These are phyloP conservation scores for Melanotaenia parkinsoni DNA, from an alignment of 2,797 vertebrate genomes.

Conservation along the genomic window DNA sequence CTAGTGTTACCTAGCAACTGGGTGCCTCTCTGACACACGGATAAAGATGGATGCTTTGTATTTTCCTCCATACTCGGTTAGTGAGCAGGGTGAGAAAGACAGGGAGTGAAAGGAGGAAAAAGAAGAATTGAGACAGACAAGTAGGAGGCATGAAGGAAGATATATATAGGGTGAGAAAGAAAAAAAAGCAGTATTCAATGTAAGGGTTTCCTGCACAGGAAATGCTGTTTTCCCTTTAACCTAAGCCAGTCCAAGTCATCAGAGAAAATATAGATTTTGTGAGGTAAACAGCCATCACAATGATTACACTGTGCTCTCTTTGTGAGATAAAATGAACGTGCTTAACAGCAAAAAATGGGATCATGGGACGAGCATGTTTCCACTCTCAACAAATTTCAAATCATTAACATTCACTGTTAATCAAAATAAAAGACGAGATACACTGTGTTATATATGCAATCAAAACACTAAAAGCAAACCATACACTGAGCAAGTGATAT, in stretches of 20 bases:
- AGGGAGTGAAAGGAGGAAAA: constrained; percentile 48
- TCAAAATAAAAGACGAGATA: constrained; percentile 1
- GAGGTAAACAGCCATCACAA: constrained; percentile 33
- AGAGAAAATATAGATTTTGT: constrained; percentile 28
- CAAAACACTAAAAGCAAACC: not conserved
- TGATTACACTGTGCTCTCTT: constrained; percentile 17
- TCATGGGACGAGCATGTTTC: too few species aligned
- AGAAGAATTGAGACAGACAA: constrained; percentile 42
- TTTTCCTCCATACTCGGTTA: constrained; percentile 74
- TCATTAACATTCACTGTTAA: not conserved
- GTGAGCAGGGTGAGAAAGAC: constrained; percentile 64
- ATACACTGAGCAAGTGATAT: not conserved
- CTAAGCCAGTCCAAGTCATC: constrained; percentile 10
- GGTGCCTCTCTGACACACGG: constrained; percentile 78
- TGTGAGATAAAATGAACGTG: constrained; percentile 22
- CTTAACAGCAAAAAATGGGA: constrained; percentile 7
- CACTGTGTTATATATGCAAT: not conserved
- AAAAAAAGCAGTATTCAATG: constrained; percentile 17
- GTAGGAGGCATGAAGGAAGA: constrained; percentile 24
- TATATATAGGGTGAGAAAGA: constrained; percentile 23
- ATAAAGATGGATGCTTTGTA: constrained; percentile 82
- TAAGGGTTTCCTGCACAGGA: constrained; percentile 1
- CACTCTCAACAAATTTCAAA: too few species aligned
- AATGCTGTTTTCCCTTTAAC: not conserved
- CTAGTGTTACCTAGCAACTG: constrained; percentile 87